These are phyloP conservation scores for Catocala fraxini DNA, from an alignment of 2,888 invertebrate genomes.

Conservation along the genomic window DNA sequence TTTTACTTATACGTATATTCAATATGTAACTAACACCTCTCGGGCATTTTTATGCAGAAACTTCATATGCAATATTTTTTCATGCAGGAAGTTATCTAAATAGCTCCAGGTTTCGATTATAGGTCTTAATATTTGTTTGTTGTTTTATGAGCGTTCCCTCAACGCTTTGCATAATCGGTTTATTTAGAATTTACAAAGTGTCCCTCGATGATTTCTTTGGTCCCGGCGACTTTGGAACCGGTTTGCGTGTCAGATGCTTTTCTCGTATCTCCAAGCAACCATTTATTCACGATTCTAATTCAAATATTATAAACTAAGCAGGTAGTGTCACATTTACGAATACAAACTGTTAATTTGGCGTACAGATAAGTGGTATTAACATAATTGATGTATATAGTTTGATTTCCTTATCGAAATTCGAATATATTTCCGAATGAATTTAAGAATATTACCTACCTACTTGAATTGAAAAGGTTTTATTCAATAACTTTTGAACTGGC, in stretches of 20 bases:
- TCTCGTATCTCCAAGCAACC: slow-evolving; percentile 47
- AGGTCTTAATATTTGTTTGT: slow-evolving; percentile 52
- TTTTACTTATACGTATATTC: too few relatives aligned
- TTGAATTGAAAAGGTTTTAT: too few relatives aligned
- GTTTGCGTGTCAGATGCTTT: slow-evolving; percentile 57
- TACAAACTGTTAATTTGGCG: slow-evolving; percentile 12
- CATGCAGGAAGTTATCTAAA: slow-evolving; percentile 41
- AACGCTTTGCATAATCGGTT: slow-evolving; percentile 76
- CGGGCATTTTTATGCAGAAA: slow-evolving; percentile 19
- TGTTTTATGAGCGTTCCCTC: slow-evolving; percentile 56
- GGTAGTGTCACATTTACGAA: slow-evolving; percentile 20
- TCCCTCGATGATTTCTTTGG: slow-evolving; percentile 58
- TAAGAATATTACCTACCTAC: too few relatives aligned
- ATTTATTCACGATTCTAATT: slow-evolving; percentile 48
- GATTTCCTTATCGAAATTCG: background rate
- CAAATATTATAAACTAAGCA: slow-evolving; percentile 35
- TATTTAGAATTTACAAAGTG: slow-evolving; percentile 69
- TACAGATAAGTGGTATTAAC: slow-evolving; percentile 13
- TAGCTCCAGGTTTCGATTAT: slow-evolving; percentile 36
- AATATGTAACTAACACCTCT: too few relatives aligned
- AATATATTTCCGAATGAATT: background rate
- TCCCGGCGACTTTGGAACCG: slow-evolving; percentile 58
- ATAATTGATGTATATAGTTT: slow-evolving; percentile 17
- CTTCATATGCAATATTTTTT: slow-evolving; percentile 36
- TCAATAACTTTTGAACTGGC: too few relatives aligned